Evolutionary conservation across 2,113 vertebrate genomes (phyloP).

Genomic region (Dipodomys ordii): DNA sequence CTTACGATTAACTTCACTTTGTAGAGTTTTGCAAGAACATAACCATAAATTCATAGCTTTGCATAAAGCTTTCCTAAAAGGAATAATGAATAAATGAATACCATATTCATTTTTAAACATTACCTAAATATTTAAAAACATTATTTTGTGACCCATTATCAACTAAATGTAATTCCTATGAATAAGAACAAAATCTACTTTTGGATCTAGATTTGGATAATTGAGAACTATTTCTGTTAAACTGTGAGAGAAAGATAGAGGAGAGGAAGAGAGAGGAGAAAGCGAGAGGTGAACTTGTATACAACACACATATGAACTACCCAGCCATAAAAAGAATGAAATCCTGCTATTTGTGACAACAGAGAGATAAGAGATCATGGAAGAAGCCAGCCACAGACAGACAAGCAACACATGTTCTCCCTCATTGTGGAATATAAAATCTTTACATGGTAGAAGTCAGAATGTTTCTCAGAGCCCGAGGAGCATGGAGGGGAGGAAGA

Average conservation of each 20-base stretch:
- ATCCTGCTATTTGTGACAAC: neutral
- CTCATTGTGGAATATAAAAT: neutral
- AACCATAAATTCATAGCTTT: slow-evolving; percentile 60
- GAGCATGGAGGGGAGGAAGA: neutral
- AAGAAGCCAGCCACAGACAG: neutral
- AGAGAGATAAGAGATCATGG: neutral
- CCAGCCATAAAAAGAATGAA: neutral
- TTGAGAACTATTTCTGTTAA: slow-evolving; percentile 33
- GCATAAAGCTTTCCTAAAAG: slow-evolving; percentile 45
- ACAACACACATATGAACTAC: neutral
- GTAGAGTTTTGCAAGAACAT: slow-evolving; percentile 46
- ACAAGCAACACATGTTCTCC: neutral
- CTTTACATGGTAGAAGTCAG: neutral
- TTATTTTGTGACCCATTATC: slow-evolving; percentile 60
- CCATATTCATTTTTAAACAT: slow-evolving; percentile 71
- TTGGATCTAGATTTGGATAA: slow-evolving; percentile 34
- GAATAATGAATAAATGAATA: slow-evolving; percentile 71
- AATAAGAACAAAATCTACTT: slow-evolving; percentile 53
- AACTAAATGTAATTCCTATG: slow-evolving; percentile 59
- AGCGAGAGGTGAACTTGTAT: neutral
- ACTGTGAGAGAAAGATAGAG: neutral
- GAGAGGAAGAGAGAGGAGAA: neutral
- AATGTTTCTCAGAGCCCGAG: neutral
- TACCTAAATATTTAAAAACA: slow-evolving; percentile 64
- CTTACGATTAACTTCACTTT: neutral